phyloP scores from a whole-genome alignment of 2,888 invertebrate species.

The Tanaodytes sp. region DNA sequence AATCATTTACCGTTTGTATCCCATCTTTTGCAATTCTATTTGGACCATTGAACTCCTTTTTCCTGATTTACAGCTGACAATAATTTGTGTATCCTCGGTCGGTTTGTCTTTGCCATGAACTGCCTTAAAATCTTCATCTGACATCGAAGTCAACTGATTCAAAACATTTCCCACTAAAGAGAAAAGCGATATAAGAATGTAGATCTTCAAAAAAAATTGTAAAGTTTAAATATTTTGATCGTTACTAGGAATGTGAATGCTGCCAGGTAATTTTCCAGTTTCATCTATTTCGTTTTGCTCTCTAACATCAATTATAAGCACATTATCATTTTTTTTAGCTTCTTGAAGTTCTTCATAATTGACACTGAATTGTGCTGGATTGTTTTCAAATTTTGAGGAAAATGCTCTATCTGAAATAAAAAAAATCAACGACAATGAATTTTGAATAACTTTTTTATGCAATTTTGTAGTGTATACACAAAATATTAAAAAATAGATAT shows the following conservation, averaged over 20 bases:
- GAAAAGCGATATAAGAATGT: no score
- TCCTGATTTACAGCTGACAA: constrained; percentile 82
- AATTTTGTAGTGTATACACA: no score
- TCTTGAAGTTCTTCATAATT: constrained; percentile 66
- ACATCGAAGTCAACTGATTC: constrained; percentile 72
- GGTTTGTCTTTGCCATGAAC: constrained; percentile 78
- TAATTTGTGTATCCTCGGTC: constrained; percentile 75
- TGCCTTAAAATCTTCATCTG: constrained; percentile 76
- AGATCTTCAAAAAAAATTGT: no score
- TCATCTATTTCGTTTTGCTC: constrained; percentile 82
- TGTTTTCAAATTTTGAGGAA: no score
- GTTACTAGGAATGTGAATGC: constrained; percentile 85
- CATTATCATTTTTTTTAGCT: constrained; percentile 73
- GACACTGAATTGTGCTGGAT: constrained; percentile 34
- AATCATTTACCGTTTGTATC: constrained; percentile 76
- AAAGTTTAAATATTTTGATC: no score
- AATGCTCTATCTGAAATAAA: no score
- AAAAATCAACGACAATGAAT: no score
- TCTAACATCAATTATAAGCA: constrained; percentile 83
- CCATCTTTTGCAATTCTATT: constrained; percentile 75
- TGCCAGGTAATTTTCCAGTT: constrained; percentile 82
- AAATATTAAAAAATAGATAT: no score
- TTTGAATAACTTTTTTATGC: no score
- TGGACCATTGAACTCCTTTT: constrained; percentile 79
- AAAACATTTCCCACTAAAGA: constrained; percentile 76